These are phyloP conservation scores for Equus przewalskii DNA, from an alignment of 2,113 vertebrate species.

Conservation along the genomic window DNA sequence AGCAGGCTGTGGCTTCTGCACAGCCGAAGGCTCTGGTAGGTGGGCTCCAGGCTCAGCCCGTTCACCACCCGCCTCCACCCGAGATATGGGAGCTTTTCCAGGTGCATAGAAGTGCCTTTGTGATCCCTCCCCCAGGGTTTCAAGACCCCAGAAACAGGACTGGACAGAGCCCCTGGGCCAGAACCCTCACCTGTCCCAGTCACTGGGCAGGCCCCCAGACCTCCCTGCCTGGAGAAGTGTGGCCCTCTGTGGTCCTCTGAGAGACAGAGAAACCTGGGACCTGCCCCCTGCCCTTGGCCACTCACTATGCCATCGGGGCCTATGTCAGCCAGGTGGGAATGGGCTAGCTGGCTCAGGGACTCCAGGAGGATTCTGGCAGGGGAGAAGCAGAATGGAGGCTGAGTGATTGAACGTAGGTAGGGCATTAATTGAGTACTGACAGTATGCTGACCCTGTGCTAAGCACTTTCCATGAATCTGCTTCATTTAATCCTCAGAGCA, in stretches of 20 bases:
- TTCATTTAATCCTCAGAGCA: background rate
- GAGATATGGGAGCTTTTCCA: background rate
- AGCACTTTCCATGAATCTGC: background rate
- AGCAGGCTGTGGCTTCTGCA: background rate
- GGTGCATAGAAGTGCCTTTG: background rate
- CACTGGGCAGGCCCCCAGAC: background rate
- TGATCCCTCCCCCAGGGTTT: background rate
- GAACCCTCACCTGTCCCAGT: background rate
- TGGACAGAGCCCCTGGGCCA: background rate
- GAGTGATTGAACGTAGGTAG: background rate
- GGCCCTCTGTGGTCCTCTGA: background rate
- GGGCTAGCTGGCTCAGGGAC: background rate
- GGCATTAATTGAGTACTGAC: background rate
- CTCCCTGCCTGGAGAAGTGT: background rate
- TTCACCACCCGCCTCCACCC: background rate
- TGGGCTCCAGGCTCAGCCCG: fast-evolving
- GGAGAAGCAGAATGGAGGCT: background rate
- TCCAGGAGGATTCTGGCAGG: background rate
- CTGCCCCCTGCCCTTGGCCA: background rate
- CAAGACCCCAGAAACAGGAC: background rate
- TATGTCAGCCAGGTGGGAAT: background rate
- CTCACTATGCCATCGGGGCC: fast-evolving
- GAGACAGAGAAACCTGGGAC: background rate
- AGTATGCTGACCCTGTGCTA: background rate
- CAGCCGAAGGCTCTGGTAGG: background rate